These are phyloP conservation scores for Azorinus chamasolen DNA, from an alignment of 2,888 invertebrate genomes.

Conservation along the genomic window DNA sequence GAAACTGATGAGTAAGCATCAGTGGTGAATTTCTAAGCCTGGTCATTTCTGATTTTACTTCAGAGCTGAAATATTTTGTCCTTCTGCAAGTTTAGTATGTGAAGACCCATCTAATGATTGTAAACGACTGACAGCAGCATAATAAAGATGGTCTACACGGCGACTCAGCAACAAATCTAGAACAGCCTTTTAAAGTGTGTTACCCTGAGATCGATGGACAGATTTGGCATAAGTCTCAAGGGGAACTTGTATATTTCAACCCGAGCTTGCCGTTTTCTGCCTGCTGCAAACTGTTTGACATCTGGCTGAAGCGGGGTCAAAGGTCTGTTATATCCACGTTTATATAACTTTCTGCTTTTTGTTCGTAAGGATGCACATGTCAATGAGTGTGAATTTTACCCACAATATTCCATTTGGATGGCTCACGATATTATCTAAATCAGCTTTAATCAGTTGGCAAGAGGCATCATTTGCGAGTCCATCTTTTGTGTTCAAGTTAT, in stretches of 20 bases:
- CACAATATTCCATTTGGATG: constrained; percentile 32
- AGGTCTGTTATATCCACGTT: constrained; percentile 2
- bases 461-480: constrained; percentile 66
- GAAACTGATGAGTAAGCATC: too few relatives aligned
- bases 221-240: constrained; percentile 46
- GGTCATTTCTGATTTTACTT: too few relatives aligned
- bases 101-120: too few relatives aligned
- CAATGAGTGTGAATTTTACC: constrained; percentile 33
- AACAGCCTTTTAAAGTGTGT: too few relatives aligned
- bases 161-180: too few relatives aligned
- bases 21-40: too few relatives aligned
- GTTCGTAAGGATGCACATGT: constrained; percentile 29
- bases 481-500: constrained; percentile 59
- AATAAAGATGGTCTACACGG: too few relatives aligned
- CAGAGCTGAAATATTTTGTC: too few relatives aligned
- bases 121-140: too few relatives aligned
- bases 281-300: constrained; percentile 33
- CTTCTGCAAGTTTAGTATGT: too few relatives aligned
- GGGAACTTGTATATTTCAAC: constrained; percentile 52
- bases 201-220: constrained; percentile 1
- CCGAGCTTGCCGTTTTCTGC: constrained; percentile 26
- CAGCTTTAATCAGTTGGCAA: constrained; percentile 44
- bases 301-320: constrained; percentile 44
- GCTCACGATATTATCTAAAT: not conserved
- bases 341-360: constrained; percentile 24